Evolutionary conservation across 2,888 invertebrate genomes (phyloP).

Genomic region (Dysmachus trigonus): DNA sequence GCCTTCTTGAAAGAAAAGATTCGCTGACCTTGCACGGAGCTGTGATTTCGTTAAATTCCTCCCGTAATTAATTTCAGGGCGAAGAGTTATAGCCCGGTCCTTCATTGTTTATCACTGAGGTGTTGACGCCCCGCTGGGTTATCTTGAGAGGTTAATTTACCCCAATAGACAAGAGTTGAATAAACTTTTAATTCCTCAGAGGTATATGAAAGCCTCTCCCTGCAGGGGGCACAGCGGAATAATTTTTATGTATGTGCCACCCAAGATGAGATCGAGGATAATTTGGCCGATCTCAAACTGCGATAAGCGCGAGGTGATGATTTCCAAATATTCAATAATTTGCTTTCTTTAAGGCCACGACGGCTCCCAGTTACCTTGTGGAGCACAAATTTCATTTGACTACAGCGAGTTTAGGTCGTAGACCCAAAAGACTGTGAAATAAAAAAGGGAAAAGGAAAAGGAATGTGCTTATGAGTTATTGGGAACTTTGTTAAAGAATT

Average conservation of each 20-base stretch:
- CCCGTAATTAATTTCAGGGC: not conserved
- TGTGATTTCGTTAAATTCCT: not conserved
- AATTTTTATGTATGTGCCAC: conserved; percentile 30
- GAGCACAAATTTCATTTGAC: not conserved
- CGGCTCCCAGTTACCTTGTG: not conserved
- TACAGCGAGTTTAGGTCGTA: not conserved
- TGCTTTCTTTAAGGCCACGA: not conserved
- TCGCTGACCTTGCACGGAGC: not conserved
- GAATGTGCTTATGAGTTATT: not conserved
- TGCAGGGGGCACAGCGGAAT: conserved; percentile 40
- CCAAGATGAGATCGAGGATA: not conserved
- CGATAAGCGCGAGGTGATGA: conserved; percentile 1
- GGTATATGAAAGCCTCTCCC: conserved; percentile 12
- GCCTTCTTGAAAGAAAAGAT: not conserved
- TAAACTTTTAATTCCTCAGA: conserved; percentile 24
- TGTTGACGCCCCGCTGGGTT: not conserved
- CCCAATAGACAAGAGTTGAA: conserved; percentile 33
- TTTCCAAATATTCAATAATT: conserved; percentile 16
- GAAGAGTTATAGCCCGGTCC: not conserved
- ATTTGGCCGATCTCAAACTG: not conserved
- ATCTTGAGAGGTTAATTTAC: conserved; percentile 20
- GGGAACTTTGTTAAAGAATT: not conserved
- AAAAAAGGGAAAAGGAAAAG: not conserved
- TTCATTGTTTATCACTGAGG: not conserved
- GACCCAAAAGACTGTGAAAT: not conserved